Base-by-base conservation (phyloP, 1,140 invertebrate species). In the Macrotrachela quadricornifera region DNA sequence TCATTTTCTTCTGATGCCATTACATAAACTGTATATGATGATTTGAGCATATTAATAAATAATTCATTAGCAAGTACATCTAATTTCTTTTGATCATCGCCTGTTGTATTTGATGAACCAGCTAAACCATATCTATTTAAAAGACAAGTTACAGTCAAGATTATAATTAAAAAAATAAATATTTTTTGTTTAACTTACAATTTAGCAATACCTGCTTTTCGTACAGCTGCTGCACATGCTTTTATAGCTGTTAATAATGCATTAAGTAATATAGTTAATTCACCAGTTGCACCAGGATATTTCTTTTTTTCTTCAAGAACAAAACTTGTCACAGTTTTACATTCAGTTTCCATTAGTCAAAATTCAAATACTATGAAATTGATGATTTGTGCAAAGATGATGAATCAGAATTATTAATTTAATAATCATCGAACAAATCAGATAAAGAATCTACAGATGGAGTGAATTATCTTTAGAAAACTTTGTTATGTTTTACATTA, bases 1-100 rank as follows among this genome's bases (percentile, higher is more conserved):
- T 87, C 79, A 68, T 97, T 91, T 71, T 99, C 92, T 72, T 97
- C 92, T 1, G 88, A 95, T 0, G 97, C 82, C 46, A 99, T 68
- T 1, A 92, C 63, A 60, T 83, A 87, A 0, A 85, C 85, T 9
- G 85, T 86, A 64, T 79, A 97, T 0, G 91, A 96, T 0, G 90
- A 91, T 50, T 79, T 79, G 0, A 99, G 74, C 85, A 99, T 92
- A 65, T 99, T 97, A 59, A 99, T 86, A 68, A 99, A 97, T 6
- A 97, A 68, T 61, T 97, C 90, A 71, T 99, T 97, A 56, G 87
- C 82, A 8, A 97, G 70, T 1, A 96, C 81, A 67, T 97, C 92
- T 58, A 99, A 71, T 65, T 97, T 97, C 69, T 97, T 99, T 0
- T 95, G 88, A 68, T 95, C 84, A 73, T 99, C 94, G 0, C 92